Conservation (phyloP, 1,140 invertebrate species). For the Leptinotarsa defecta region DNA sequence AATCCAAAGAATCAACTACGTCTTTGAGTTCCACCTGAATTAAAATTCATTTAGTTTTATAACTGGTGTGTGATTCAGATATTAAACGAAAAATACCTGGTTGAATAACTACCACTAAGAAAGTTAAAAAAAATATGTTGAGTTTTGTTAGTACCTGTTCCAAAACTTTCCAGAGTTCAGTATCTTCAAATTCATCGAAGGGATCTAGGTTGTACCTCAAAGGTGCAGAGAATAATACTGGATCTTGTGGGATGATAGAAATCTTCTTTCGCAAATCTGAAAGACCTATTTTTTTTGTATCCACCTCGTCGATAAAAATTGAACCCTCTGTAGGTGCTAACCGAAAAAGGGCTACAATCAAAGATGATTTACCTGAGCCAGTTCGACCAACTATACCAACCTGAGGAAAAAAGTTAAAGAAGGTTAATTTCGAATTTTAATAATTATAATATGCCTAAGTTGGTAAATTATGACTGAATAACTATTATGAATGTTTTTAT, state of each 20-base stretch:
- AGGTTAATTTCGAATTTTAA: no score
- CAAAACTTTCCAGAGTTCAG: constrained; percentile 80
- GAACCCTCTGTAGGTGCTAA: constrained; percentile 67
- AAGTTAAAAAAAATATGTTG: no score
- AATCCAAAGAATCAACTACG: constrained; percentile 63
- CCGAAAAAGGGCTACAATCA: constrained; percentile 75
- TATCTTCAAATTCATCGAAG: constrained; percentile 68
- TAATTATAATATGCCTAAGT: no score
- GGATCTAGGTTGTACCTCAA: constrained; percentile 92
- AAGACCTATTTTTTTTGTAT: constrained; percentile 68
- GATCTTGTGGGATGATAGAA: constrained; percentile 91
- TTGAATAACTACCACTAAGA: no score
- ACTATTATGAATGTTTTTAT: constrained; percentile 1
- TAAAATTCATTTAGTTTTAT: neutral
- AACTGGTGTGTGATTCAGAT: no score
- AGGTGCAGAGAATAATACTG: constrained; percentile 87
- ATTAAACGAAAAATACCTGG: no score
- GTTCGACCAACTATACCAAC: constrained; percentile 69
- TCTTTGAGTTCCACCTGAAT: constrained; percentile 67
- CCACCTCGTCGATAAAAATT: constrained; percentile 72
- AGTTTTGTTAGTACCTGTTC: constrained; percentile 47
- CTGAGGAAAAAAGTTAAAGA: constrained; percentile 19
- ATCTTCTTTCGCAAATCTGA: constrained; percentile 73
- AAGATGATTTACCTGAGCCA: constrained; percentile 83
- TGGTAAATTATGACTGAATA: no score